These are phyloP conservation scores for Lethrus apterus DNA, from an alignment of 1,140 invertebrate species.

Conservation along the genomic window DNA sequence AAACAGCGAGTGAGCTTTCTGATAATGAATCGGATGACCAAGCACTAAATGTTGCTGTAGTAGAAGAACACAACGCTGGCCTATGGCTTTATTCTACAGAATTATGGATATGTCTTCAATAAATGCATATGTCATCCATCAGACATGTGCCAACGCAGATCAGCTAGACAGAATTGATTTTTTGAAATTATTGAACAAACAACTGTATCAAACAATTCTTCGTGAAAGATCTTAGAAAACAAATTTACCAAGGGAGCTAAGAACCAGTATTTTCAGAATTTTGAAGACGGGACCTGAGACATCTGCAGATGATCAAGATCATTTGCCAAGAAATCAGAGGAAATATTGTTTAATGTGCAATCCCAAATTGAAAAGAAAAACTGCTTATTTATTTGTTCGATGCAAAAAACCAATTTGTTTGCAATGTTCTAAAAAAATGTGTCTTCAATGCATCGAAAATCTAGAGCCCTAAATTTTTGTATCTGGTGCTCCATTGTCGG, in stretches of 20 bases:
- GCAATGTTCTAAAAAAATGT: background rate
- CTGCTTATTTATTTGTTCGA: too few species aligned
- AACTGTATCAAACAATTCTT: constrained; percentile 12
- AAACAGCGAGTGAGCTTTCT: constrained; percentile 13
- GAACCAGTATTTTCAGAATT: constrained; percentile 13
- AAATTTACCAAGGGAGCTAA: constrained; percentile 14
- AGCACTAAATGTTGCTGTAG: constrained; percentile 12
- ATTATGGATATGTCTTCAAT: constrained; percentile 14
- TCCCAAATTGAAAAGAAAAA: too few species aligned
- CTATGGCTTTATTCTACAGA: constrained; percentile 19
- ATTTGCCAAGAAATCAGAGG: constrained; percentile 12
- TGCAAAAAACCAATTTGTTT: too few species aligned
- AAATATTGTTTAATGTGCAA: constrained; percentile 12
- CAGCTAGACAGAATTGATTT: constrained; percentile 7
- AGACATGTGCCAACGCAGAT: constrained; percentile 13
- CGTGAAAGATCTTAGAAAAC: constrained; percentile 11
- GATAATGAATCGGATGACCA: constrained; percentile 14
- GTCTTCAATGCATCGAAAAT: background rate
- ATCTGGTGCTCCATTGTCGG: constrained; percentile 2
- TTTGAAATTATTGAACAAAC: constrained; percentile 12
- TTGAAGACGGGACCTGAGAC: constrained; percentile 8
- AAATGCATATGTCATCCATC: constrained; percentile 15
- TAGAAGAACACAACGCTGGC: constrained; percentile 16
- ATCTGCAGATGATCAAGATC: background rate
- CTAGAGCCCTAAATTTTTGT: background rate